Base-by-base conservation (phyloP, 30 jellyfish, hydroid and myxozoan species). In the Kudoa iwatai region DNA sequence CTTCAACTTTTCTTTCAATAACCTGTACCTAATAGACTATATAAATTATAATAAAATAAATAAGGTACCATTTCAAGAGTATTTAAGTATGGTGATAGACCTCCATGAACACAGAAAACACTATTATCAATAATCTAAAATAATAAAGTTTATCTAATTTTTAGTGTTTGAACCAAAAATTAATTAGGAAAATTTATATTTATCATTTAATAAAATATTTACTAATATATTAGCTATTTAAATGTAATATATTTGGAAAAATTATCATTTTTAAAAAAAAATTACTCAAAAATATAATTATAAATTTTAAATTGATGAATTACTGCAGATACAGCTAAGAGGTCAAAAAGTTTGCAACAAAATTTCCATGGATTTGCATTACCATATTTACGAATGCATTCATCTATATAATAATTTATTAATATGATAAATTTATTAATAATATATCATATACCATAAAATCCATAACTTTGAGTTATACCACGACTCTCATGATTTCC, bases 401-500 rank as follows among this genome's bases (percentile, higher is more conserved):
- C 92, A 48, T 71, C 92, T 71, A 30, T 20, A 10, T 42, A 41
- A 11, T 4, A 42, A 16, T 17, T 11, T 7, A 6, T 38, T 13
- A 38, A 16, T n/a, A n/a, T n/a, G n/a, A n/a, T n/a, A n/a, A n/a
- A n/a, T n/a, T n/a, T 38, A 16, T 38, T 11, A 17, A 9, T 6
- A 23, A 4, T 11, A 6, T 7, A n/a, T 26, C 39, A 21, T 50
- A 4, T 49, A 71, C 92, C 92, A 48, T 71, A 71, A 43, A 71
- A 71, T 17, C 92, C 92, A 42, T 71, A 71, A 19, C 55, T 85
- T 51, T 71, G 92, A 2, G 92, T 71, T 9, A 71, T 71, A 39
- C 59, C 86, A 25, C 92, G 47, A 45, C 86, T 59, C 46, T 71
- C 92, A 40, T 71, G 92, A 25, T 71, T 71, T 21, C 92, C 92